Evolutionary conservation across 2,888 invertebrate genomes (phyloP), one percentile per base, ranked within the genome.

Genomic region (Lasiommata megera): DNA sequence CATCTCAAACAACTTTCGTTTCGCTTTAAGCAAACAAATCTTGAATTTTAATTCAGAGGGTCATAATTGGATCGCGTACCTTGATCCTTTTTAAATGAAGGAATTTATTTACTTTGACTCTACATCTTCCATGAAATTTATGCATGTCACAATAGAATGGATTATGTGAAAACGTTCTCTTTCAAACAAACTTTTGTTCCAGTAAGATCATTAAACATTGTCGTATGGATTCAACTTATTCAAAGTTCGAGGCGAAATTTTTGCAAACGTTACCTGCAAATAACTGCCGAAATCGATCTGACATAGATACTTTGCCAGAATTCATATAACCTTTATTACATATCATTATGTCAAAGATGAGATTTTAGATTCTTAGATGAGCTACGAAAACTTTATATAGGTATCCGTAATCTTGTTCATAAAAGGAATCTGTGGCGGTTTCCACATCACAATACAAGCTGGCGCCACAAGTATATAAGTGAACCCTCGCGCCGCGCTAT

Each of bases 201-300:
- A 3, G 40, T 14, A 18, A 9, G 41, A 41, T 23, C 18, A 41
- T 41, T 41, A 17, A 40, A 40, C 17, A 17, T 2, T 11, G 12
- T 36, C n/a, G 41, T 23, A 41, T 14, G 43, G 12, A 14, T n/a
- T 14, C 28, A 29, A 6, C 14, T 28, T 12, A 28, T 28, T 44
- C 14, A 1, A 28, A 28, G 14, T 8, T 36, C 31, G 31, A 51
- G 34, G 51, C 31, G 8, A 43, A 53, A 34, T 57, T 50, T 50
- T 60, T 57, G 60, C 61, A 58, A 58, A 54, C 54, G 47, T 23
- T 55, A 37, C 58, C 61, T 43, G 37, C 47, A 47, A 55, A 61
- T 58, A 58, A 43, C 54, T 44, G 46, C 52, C 37, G 52, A 31
- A 58, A 52, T 61, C 55, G 55, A 58, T 48, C 51, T 55, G 61